Base-by-base conservation (phyloP, 2,797 vertebrate genomes). In the Clarias laeviceps region DNA sequence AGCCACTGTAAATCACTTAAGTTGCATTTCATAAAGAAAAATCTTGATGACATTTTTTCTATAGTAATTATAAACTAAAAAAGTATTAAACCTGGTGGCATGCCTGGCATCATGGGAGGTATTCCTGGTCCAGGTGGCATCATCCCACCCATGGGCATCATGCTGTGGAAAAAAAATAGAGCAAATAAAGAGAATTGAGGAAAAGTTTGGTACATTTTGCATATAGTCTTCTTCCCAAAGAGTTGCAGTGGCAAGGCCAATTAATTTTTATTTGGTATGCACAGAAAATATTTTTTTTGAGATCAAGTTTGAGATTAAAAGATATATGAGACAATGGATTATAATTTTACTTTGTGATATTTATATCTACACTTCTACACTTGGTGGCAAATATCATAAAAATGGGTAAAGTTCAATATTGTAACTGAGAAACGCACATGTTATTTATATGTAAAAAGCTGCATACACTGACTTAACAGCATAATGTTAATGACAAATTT, bases 71-170 rank as follows among this genome's bases (percentile, higher is more conserved):
- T 62, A 62, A n/a, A 37, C 5, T 40, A 50, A 50, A 22, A 11
- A 66, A 32, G 2, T 22, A 32, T 2, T 54, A 27, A 20, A 95
- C 95, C 95, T 84, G 94, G 95, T 14, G 94, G 95, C 89, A 96
- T 91, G 27, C 95, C 97, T 83, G 96, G 97, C 96, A 98, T 96
- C 78, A 95, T 95, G 5, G 93, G 94, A 92, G 97, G 97, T 95
- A 99, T 99, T 92, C 95, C 96, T 59, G 94, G 95, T 77, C 95
- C 96, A 88, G 96, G 97, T 91, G 96, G 97, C 97, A 99, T 99
- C 98, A 99, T 99, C 83, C 97, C 97, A 93, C 97, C 97, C 97
- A 99, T 98, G 0, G 95, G 96, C 97, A 99, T 98, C 97, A 99
- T 96, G 65, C 95, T 96, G 88, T 2, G 2, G 20, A 5, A 24